phyloP scores from a whole-genome alignment of 1,140 invertebrate species.

The Zophobas atratus region DNA sequence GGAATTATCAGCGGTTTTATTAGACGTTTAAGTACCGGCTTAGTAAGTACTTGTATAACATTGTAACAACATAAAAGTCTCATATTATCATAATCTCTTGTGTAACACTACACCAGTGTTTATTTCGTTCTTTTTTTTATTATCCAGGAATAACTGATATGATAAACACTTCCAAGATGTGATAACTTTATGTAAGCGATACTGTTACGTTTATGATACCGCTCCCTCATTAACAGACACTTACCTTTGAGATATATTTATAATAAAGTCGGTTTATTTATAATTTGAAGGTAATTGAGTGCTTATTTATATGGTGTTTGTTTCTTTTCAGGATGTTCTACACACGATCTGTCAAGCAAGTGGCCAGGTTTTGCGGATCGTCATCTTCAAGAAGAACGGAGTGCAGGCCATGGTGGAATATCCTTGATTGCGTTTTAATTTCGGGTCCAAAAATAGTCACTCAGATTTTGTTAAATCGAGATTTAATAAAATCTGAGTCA shows the following conservation, averaged over 20 bases:
- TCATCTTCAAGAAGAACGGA: slow-evolving; percentile 99
- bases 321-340: slow-evolving; percentile 93
- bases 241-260: background rate
- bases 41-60: background rate
- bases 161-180: slow-evolving; percentile 20
- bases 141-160: background rate
- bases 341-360: slow-evolving; percentile 96
- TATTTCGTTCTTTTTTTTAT: slow-evolving; percentile 15
- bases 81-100: background rate
- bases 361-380: slow-evolving; percentile 97
- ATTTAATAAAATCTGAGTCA: too few relatives aligned
- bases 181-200: slow-evolving; percentile 15
- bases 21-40: too few relatives aligned
- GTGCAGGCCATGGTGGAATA: slow-evolving; percentile 99
- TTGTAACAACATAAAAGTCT: background rate
- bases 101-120: slow-evolving; percentile 1
- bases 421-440: slow-evolving; percentile 75
- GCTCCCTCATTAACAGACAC: slow-evolving; percentile 2
- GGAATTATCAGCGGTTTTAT: too few relatives aligned
- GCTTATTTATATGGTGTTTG: slow-evolving; percentile 50
- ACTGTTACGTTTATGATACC: background rate
- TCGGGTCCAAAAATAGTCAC: background rate
- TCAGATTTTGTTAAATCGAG: background rate
- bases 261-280: background rate
- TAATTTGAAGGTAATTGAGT: background rate